A percentile compares a stretch with the other conserved stretches of the same genome.
phyloP scores from a whole-genome alignment of 2,888 invertebrate genomes.

The Caenorhabditis doughertyi region DNA sequence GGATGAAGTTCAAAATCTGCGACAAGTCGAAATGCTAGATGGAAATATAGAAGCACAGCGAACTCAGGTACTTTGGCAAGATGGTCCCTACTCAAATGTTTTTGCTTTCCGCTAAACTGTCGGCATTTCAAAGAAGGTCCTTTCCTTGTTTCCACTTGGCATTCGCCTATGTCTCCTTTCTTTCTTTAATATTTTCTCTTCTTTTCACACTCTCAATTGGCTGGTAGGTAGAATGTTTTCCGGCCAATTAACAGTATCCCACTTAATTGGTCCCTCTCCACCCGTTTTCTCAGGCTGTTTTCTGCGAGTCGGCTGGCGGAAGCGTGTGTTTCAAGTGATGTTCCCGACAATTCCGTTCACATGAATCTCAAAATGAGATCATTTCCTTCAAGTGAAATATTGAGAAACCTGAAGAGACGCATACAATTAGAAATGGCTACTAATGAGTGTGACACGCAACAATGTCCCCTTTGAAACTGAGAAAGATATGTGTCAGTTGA shows the following conservation, averaged over 20 bases:
- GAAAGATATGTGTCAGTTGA: slow-evolving; percentile 41
- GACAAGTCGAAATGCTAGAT: slow-evolving; percentile 90
- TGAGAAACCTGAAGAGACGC: slow-evolving; percentile 30
- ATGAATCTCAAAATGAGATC: slow-evolving; percentile 45
- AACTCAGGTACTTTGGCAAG: slow-evolving; percentile 85
- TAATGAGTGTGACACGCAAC: slow-evolving; percentile 65
- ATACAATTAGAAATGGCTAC: slow-evolving; percentile 12
- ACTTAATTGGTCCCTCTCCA: slow-evolving; percentile 42
- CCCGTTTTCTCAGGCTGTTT: slow-evolving; percentile 5
- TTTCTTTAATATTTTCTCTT: neutral
- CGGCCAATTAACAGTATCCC: slow-evolving; percentile 25
- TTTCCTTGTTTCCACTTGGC: slow-evolving; percentile 3
- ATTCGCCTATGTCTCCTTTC: neutral
- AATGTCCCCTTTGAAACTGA: slow-evolving; percentile 40
- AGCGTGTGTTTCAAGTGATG: slow-evolving; percentile 37
- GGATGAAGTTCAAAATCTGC: slow-evolving; percentile 89
- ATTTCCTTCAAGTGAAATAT: slow-evolving; percentile 15
- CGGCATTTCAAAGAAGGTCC: slow-evolving; percentile 2
- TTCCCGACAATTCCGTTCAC: slow-evolving; percentile 43
- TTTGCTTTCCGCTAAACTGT: neutral
- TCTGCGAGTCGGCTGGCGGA: slow-evolving; percentile 17
- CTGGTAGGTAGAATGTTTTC: slow-evolving; percentile 24
- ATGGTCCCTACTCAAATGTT: slow-evolving; percentile 1
- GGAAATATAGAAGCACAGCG: slow-evolving; percentile 96
- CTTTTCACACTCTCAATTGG: slow-evolving; percentile 28